Percentiles rank a stretch among this genome's conserved stretches.
These are phyloP conservation scores for Diuraphis noxia DNA, from an alignment of 1,140 invertebrate species.

Conservation along the genomic window DNA sequence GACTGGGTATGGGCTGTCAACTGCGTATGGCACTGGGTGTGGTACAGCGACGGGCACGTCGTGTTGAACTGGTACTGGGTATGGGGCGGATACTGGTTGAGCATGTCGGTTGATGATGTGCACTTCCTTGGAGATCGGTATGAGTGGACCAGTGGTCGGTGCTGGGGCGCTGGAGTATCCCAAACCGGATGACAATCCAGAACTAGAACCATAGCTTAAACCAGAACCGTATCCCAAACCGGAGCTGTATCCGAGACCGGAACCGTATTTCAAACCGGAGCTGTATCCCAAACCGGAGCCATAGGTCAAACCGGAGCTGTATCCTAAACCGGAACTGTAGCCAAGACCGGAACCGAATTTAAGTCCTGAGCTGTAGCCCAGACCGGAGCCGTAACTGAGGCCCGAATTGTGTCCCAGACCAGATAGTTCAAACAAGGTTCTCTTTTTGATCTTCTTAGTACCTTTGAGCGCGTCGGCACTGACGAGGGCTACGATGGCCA, in stretches of 20 bases:
- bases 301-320: background rate
- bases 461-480: background rate
- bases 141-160: background rate
- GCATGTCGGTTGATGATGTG: conserved; percentile 47
- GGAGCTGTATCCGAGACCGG: background rate
- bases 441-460: background rate
- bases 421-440: too few species aligned
- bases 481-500: conserved; percentile 32
- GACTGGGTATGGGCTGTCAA: conserved; percentile 52
- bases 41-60: conserved; percentile 53
- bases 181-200: background rate
- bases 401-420: background rate
- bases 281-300: background rate
- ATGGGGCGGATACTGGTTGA: conserved; percentile 49
- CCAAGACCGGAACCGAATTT: background rate
- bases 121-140: conserved; percentile 44
- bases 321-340: background rate
- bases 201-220: background rate
- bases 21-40: conserved; percentile 51
- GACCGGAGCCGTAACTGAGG: background rate
- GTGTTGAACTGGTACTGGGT: conserved; percentile 45
- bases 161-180: conserved; percentile 10
- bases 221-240: background rate
- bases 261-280: background rate
- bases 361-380: background rate